Evolutionary conservation across 2,113 vertebrate species (phyloP), one percentile per base, ranked within the genome.

Genomic region (Tenrec ecaudatus): DNA sequence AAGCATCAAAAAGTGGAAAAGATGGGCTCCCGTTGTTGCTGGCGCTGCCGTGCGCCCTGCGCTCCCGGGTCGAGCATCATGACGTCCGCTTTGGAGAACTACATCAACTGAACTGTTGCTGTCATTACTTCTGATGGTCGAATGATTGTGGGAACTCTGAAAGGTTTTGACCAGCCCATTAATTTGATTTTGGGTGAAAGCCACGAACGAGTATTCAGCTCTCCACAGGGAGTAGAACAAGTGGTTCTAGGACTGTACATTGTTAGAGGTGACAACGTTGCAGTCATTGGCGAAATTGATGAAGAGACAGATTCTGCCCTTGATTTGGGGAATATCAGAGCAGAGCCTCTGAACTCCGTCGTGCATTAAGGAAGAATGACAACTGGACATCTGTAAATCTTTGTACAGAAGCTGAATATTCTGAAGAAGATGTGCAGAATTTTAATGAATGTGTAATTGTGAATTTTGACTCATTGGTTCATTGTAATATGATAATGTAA

Each of bases 101-200:
- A 62, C 60, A 62, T 62, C 60, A 62, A 62, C 6, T 14, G 60
- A 62, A 62, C 60, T 62, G 60, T 62, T 62, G 16, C 60, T 17
- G 60, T 62, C 22, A 62, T 62, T 62, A 62, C 60, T 62, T 62
- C 60, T 62, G 60, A 62, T 62, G 60, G 15, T 3, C 4, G 60
- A 62, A 62, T 62, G 60, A 62, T 62, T 62, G 60, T 62, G 99
- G 99, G 99, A 76, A 99, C 99, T 0, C 97, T 99, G 81, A 99
- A 99, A 97, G 99, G 99, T 93, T 99, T 99, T 96, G 99, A 99
- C 97, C 99, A 99, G 98, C 99, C 99, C 88, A 99, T 99, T 97
- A 99, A 99, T 97, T 98, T 99, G 96, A 99, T 99, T 97, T 98
- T 99, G 97, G 99, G 99, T 95, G 99, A 99, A 98, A 99, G 99